phyloP scores from a whole-genome alignment of 1,140 invertebrate genomes.

The Drosophila leontia region DNA sequence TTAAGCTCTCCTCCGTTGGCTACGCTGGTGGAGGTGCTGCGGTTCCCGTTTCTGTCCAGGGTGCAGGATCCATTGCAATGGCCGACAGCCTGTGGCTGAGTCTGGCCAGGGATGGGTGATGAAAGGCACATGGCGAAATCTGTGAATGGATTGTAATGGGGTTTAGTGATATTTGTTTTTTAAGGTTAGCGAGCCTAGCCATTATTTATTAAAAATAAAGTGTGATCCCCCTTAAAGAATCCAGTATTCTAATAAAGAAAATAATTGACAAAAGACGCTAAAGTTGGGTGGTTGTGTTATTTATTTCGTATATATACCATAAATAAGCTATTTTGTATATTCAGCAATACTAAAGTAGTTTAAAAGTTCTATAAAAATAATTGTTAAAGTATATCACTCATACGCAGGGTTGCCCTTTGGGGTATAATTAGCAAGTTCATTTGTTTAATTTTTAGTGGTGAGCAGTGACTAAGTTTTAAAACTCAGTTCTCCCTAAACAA shows the following conservation, averaged over 20 bases:
- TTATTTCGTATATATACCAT: background rate
- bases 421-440: background rate
- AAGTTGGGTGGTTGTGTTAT: background rate
- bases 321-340: too few relatives aligned
- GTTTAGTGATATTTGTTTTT: background rate
- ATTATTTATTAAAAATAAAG: background rate
- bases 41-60: constrained; percentile 33
- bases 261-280: background rate
- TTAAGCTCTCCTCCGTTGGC: constrained; percentile 36
- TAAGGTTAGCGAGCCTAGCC: background rate
- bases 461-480: background rate
- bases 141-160: background rate
- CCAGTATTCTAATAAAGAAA: background rate
- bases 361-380: too few relatives aligned
- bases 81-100: constrained; percentile 12
- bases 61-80: constrained; percentile 49
- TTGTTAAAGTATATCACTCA: background rate
- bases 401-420: background rate
- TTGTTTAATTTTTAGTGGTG: background rate
- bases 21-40: constrained; percentile 12
- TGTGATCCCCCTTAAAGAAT: background rate
- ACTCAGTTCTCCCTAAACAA: background rate
- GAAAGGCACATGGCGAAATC: constrained; percentile 74
- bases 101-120: constrained; percentile 56
- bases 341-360: background rate